Conservation (phyloP, 2,797 vertebrate genomes). For the Sitta carolinensis region DNA sequence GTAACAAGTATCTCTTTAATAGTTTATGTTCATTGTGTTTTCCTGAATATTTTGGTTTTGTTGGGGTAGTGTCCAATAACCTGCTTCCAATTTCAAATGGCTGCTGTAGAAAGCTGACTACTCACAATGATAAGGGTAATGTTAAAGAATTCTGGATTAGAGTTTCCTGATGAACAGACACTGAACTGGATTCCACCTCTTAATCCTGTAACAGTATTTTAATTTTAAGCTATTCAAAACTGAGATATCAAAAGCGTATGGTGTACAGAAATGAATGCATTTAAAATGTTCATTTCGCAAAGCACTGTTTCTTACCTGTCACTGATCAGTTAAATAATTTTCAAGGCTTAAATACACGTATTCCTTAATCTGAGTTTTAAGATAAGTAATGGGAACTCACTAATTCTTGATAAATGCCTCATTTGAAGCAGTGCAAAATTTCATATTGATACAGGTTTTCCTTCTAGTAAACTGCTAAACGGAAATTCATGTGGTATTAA, state of each 20-base stretch:
- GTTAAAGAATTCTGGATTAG: neutral
- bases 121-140: neutral
- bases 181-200: neutral
- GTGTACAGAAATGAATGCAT: neutral
- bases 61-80: neutral
- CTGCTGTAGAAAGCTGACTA: neutral
- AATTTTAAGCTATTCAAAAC: neutral
- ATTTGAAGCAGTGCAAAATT: neutral
- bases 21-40: neutral
- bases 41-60: neutral
- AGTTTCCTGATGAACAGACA: neutral
- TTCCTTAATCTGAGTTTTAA: neutral
- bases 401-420: neutral
- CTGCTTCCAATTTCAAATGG: neutral
- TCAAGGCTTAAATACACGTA: neutral
- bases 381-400: neutral
- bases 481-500: neutral
- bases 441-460: neutral
- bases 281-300: slow-evolving; percentile 16
- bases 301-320: neutral
- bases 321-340: neutral
- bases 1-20: neutral
- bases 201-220: neutral
- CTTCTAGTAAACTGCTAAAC: neutral
- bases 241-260: neutral